Percentiles rank a stretch among this genome's conserved stretches.
Evolutionary conservation across 2,888 invertebrate genomes (phyloP).

Genomic region (Cheilosia scutellata): DNA sequence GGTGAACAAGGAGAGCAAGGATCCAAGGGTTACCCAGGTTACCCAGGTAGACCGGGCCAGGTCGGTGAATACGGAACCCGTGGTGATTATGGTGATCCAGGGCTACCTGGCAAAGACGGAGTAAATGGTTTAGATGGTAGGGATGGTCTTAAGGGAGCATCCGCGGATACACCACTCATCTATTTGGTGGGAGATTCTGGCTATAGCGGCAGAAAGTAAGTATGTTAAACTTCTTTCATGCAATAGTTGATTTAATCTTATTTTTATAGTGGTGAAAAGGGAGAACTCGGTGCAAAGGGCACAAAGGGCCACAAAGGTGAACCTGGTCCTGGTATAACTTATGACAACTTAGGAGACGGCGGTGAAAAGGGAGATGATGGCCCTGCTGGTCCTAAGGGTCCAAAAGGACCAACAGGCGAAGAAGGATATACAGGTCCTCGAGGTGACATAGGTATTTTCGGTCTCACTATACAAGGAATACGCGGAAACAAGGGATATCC

Average conservation of each 20-base stretch:
- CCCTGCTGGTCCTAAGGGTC: slow-evolving; percentile 86
- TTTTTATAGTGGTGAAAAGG: slow-evolving; percentile 84
- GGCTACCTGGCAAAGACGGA: slow-evolving; percentile 83
- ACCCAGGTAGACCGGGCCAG: slow-evolving; percentile 80
- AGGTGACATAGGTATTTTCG: slow-evolving; percentile 85
- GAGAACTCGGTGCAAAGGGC: slow-evolving; percentile 83
- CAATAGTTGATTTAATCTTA: slow-evolving; percentile 1
- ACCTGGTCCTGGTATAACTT: slow-evolving; percentile 85
- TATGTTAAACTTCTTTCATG: not conserved
- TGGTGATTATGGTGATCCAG: slow-evolving; percentile 82
- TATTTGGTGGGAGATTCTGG: slow-evolving; percentile 81
- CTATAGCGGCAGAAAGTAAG: slow-evolving; percentile 80
- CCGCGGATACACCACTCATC: slow-evolving; percentile 81
- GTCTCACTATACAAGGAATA: slow-evolving; percentile 85
- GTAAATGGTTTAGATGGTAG: slow-evolving; percentile 85
- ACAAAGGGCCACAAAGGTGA: slow-evolving; percentile 87
- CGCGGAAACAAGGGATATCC: slow-evolving; percentile 88
- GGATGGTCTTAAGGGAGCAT: slow-evolving; percentile 85
- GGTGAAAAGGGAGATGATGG: slow-evolving; percentile 84
- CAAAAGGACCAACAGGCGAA: slow-evolving; percentile 85
- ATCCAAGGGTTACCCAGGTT: slow-evolving; percentile 80
- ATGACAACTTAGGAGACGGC: slow-evolving; percentile 84
- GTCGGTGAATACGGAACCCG: slow-evolving; percentile 80
- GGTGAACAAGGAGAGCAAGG: slow-evolving; percentile 81
- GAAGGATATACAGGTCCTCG: slow-evolving; percentile 86